Percentiles rank a stretch among this genome's conserved stretches.
Evolutionary conservation across 2,113 vertebrate species (phyloP).

Genomic region (Planiliza haematocheilus): DNA sequence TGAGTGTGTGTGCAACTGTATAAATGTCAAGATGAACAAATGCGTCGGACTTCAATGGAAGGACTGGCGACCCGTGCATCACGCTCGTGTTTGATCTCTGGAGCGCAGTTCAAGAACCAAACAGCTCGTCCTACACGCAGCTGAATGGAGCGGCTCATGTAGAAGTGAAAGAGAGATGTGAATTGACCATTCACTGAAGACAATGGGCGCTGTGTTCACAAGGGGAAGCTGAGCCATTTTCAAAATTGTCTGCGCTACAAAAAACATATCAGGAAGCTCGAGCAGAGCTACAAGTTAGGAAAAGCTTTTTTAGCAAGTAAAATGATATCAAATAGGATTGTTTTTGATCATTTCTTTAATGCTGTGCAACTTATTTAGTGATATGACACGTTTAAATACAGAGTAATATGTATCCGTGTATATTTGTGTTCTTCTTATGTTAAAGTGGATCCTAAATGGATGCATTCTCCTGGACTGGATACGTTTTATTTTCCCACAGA

Average conservation of each 20-base stretch:
- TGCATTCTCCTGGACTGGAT: neutral
- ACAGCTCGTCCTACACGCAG: constrained; percentile 3
- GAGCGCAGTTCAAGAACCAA: neutral
- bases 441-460: too few relatives aligned
- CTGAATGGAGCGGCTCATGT: neutral
- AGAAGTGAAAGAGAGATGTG: constrained; percentile 20
- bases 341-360: neutral
- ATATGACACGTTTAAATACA: too few relatives aligned
- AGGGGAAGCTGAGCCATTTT: constrained; percentile 11
- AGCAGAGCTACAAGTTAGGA: fast-evolving
- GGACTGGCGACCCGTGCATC: neutral
- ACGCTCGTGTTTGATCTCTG: constrained; percentile 4
- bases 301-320: too few relatives aligned
- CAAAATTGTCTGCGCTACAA: neutral
- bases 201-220: constrained; percentile 18
- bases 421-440: neutral
- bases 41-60: neutral
- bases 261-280: neutral
- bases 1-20: neutral
- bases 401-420: neutral
- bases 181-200: constrained; percentile 26
- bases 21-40: constrained; percentile 18
- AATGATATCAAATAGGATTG: too few relatives aligned
- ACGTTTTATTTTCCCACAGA: constrained; percentile 35
- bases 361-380: neutral